Evolutionary conservation across 2,113 vertebrate species (phyloP).

Genomic region (Acrocephalus arundinaceus): DNA sequence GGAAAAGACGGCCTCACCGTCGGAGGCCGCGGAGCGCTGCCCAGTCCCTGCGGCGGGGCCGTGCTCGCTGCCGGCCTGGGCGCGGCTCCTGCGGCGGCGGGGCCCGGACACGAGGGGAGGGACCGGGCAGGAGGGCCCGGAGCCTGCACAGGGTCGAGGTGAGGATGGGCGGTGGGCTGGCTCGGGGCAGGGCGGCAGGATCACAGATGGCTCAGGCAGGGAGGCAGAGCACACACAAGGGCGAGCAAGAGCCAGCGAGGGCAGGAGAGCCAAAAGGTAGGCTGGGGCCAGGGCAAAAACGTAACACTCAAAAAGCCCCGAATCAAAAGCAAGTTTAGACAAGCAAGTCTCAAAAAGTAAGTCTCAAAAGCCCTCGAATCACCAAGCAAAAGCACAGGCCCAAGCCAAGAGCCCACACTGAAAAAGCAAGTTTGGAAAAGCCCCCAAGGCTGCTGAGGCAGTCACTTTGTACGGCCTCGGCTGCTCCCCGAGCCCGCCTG

Average conservation of each 20-base stretch:
- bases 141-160: too few species aligned
- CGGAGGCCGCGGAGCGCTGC: neutral
- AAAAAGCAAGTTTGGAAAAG: neutral
- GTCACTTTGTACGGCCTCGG: neutral
- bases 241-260: neutral
- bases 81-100: too few species aligned
- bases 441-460: too few species aligned
- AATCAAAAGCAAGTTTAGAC: too few species aligned
- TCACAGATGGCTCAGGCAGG: neutral
- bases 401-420: neutral
- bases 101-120: too few species aligned
- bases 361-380: neutral
- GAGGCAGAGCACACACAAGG: neutral
- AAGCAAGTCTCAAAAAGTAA: neutral
- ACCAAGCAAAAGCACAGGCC: neutral
- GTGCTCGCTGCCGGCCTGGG: neutral
- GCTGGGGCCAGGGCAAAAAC: too few species aligned
- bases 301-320: too few species aligned
- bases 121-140: too few species aligned
- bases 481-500: too few species aligned
- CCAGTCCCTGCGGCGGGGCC: neutral
- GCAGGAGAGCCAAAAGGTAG: neutral
- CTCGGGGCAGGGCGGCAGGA: neutral
- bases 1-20: fast-evolving
- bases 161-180: too few species aligned